phyloP scores from a whole-genome alignment of 2,113 vertebrate genomes.

The Prionailurus viverrinus region DNA sequence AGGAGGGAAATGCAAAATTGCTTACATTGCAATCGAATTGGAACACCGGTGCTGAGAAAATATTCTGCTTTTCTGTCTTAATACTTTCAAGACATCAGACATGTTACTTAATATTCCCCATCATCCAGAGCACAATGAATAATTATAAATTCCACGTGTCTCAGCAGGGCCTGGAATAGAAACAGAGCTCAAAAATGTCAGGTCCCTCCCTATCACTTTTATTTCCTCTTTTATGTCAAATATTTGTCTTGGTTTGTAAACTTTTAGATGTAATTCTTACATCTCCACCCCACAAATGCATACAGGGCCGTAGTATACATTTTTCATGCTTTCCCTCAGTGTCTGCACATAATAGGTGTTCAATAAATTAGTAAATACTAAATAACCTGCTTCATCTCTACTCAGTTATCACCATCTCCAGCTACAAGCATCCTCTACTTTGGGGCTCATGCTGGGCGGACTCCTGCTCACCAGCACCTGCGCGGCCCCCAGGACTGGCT shows the following conservation, averaged over 20 bases:
- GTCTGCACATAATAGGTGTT: background rate
- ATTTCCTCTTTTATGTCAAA: background rate
- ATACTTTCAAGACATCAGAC: background rate
- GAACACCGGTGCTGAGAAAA: background rate
- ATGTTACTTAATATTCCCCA: no score
- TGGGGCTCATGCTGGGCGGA: no score
- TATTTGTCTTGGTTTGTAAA: background rate
- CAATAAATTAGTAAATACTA: background rate
- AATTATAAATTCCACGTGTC: background rate
- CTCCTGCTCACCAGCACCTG: background rate
- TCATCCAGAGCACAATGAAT: background rate
- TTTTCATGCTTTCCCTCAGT: background rate
- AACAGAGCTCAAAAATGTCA: background rate
- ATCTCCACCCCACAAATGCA: background rate
- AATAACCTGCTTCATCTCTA: background rate
- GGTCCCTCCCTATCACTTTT: background rate
- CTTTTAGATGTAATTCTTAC: background rate
- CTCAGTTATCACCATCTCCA: background rate
- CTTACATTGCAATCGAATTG: background rate
- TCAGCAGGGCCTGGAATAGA: background rate
- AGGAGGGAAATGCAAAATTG: background rate
- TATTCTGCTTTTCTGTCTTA: background rate
- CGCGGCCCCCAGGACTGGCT: fast-evolving
- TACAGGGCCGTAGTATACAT: background rate
- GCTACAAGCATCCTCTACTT: no score